Conservation (phyloP, 2,113 vertebrate genomes). For the Agelaius tricolor region DNA sequence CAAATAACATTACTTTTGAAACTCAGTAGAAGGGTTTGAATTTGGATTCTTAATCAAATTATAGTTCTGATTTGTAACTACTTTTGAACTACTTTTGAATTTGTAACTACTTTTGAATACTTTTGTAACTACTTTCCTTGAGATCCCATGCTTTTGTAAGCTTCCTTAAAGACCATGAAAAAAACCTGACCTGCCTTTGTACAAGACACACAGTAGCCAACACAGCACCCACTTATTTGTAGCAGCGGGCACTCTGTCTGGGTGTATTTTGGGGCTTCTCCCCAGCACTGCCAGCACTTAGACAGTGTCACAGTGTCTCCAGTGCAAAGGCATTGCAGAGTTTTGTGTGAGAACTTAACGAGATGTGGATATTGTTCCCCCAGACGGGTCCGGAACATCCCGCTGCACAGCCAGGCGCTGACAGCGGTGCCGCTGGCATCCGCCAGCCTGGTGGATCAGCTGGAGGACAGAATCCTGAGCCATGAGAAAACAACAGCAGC, state of each 20-base stretch:
- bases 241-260: background rate
- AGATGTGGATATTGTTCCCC: background rate
- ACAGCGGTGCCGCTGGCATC: conserved; percentile 72
- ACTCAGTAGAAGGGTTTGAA: background rate
- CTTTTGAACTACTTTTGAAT: background rate
- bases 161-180: background rate
- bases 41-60: background rate
- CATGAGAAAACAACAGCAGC: conserved; percentile 78
- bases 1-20: background rate
- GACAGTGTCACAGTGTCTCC: background rate
- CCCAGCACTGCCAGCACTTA: background rate
- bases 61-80: background rate
- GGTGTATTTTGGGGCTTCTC: background rate
- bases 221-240: background rate
- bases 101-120: background rate
- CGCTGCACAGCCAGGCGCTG: conserved; percentile 77
- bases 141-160: background rate
- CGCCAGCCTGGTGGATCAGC: conserved; percentile 73
- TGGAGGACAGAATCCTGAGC: conserved; percentile 78
- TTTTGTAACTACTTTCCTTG: background rate
- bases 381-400: conserved; percentile 75
- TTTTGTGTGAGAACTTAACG: background rate
- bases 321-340: background rate
- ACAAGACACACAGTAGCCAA: background rate
- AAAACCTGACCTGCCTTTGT: background rate